Conservation (phyloP, 2,888 invertebrate species). For the Bimastos eiseni region DNA sequence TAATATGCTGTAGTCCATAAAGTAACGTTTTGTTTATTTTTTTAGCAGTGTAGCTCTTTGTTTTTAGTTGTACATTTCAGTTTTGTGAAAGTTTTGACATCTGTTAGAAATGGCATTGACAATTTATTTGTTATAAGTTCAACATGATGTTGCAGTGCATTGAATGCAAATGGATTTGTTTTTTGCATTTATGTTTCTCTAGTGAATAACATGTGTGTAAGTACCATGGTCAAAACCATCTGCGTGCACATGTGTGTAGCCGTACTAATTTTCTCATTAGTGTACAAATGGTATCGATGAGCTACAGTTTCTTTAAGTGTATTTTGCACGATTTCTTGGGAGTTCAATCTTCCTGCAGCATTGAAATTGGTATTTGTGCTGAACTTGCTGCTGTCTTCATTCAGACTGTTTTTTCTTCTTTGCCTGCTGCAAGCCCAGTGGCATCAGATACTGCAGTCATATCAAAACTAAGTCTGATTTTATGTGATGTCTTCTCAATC, state of each 20-base stretch:
- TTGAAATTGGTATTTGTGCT: not conserved
- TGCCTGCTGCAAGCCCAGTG: not conserved
- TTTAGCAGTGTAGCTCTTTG: slow-evolving; percentile 2
- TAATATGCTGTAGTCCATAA: not conserved
- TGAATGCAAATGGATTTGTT: not conserved
- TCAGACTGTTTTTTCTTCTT: not conserved
- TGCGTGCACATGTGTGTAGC: not conserved
- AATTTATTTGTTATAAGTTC: not conserved
- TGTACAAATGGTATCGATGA: not conserved
- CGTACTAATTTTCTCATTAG: not conserved
- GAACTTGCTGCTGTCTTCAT: not conserved
- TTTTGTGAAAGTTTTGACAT: not conserved
- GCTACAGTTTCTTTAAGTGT: not conserved
- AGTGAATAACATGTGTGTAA: not conserved
- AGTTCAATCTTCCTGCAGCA: not conserved
- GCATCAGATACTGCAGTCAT: not conserved
- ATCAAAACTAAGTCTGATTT: not conserved
- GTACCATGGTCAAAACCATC: not conserved
- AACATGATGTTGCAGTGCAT: not conserved
- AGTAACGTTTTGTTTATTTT: not conserved
- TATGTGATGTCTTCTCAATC: not conserved
- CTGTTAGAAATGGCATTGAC: not conserved
- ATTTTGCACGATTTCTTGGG: not conserved
- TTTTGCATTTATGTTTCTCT: not conserved
- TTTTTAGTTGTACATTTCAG: slow-evolving; percentile 6